Percentiles rank a stretch among this genome's conserved stretches.
Conservation (phyloP, 2,797 vertebrate species). For the Paguma larvata region DNA sequence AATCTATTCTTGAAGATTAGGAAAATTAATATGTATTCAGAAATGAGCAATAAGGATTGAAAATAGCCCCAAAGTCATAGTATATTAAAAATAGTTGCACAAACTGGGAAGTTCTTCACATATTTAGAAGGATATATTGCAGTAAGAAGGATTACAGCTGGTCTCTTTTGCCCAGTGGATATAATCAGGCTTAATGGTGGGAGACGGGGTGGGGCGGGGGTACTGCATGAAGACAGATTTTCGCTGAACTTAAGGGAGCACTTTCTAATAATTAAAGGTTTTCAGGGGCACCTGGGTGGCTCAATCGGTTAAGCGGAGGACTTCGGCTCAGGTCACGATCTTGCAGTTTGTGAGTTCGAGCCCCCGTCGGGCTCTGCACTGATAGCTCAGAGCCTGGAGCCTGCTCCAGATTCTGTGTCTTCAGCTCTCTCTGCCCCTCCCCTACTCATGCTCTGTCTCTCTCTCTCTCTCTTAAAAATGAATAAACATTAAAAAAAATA, state of each 20-base stretch:
- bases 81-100: slow-evolving; percentile 10
- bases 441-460: too few relatives aligned
- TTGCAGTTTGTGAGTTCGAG: too few relatives aligned
- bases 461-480: too few relatives aligned
- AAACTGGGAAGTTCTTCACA: neutral
- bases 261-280: neutral
- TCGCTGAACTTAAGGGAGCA: neutral
- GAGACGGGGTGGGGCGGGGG: fast-evolving
- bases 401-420: too few relatives aligned
- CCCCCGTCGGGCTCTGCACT: too few relatives aligned
- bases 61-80: neutral
- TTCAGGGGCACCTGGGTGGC: neutral
- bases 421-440: too few relatives aligned
- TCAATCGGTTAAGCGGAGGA: too few relatives aligned
- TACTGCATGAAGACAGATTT: neutral
- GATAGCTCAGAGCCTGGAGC: too few relatives aligned
- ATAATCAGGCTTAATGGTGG: neutral
- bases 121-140: neutral
- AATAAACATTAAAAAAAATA: too few relatives aligned
- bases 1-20: slow-evolving; percentile 23
- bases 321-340: too few relatives aligned
- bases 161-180: neutral
- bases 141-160: neutral
- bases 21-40: neutral
- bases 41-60: neutral